Evolutionary conservation across 2,888 invertebrate species (phyloP), one percentile per base, ranked within the genome.

Genomic region (Ornithoptera alexandrae): DNA sequence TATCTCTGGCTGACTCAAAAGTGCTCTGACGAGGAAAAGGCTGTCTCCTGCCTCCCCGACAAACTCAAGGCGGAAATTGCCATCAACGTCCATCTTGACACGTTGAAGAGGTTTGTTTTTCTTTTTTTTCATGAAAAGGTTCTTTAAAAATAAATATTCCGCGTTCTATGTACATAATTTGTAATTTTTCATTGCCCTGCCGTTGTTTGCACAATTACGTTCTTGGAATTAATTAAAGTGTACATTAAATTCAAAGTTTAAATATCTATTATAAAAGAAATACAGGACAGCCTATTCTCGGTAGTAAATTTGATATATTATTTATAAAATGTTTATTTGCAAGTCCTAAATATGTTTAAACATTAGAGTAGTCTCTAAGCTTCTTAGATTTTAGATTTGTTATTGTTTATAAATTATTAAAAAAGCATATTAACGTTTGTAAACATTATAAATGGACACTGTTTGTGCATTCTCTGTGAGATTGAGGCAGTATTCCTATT

Each of bases 1-100:
- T 99, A 99, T 90, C 94, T 99, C 82, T 99, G 99, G 99, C 95
- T 98, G 83, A 98, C 98, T 77, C 98, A 99, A 93, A 99, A 99
- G 93, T 98, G 98, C 86, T 98, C 98, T 36, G 98, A 99, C 87
- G 99, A 99, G 89, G 98, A 99, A 89, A 96, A 96, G 88, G 97
- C 97, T 70, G 98, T 98, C 79, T 97, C 97, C 84, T 98, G 97
- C 93, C 95, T 98, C 84, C 98, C 98, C 91, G 98, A 99, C 93
- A 98, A 99, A 92, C 94, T 99, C 81, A 99, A 99, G 93, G 99
- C 99, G 72, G 99, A 99, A 93, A 99, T 99, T 84, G 99, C 99
- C 83, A 99, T 99, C 92, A 99, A 99, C 93, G 99, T 99, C 80
- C 99, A 99, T 90, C 94, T 99, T 92, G 99, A 99, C 93, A 99